Percentiles rank a stretch among this genome's conserved stretches.
Conservation (phyloP, 2,797 vertebrate genomes). For the Gymnoscopelus braueri region DNA sequence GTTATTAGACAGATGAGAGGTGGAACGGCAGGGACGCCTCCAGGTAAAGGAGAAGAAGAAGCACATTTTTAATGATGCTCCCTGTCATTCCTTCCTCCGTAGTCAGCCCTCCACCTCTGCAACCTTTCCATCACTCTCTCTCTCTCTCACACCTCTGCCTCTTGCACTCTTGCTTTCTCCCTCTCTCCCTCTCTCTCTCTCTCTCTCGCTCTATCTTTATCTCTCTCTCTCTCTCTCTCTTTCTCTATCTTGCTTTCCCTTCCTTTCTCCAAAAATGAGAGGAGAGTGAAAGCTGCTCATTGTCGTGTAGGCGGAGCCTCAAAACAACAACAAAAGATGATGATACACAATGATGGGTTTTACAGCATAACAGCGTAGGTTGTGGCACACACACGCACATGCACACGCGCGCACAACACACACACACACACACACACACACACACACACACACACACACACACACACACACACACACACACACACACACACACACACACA, state of each 20-base stretch:
- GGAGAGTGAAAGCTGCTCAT: conserved; percentile 54
- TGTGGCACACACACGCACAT: conserved; percentile 20
- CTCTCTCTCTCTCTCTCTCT: conserved; percentile 12
- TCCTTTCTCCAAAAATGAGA: conserved; percentile 33
- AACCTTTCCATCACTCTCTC: conserved; percentile 75
- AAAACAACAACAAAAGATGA: conserved; percentile 30
- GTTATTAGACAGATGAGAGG: conserved; percentile 94
- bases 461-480: too few species aligned
- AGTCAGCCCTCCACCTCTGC: conserved; percentile 78
- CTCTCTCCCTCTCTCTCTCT: conserved; percentile 55
- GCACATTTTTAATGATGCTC: conserved; percentile 83
- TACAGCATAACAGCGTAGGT: conserved; percentile 48
- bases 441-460: too few species aligned
- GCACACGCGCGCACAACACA: too few species aligned
- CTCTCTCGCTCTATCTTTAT: conserved; percentile 6
- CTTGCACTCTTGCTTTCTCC: not conserved
- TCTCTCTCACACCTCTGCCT: conserved; percentile 50
- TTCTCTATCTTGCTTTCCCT: conserved; percentile 8
- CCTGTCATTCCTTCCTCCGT: conserved; percentile 79
- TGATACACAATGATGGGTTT: conserved; percentile 49
- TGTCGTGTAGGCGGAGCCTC: conserved; percentile 55
- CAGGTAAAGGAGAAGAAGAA: conserved; percentile 82
- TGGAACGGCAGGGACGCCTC: conserved; percentile 88
- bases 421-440: too few species aligned
- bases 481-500: too few species aligned